Evolutionary conservation across 2,113 vertebrate genomes (phyloP).

Genomic region (Bos javanicus): DNA sequence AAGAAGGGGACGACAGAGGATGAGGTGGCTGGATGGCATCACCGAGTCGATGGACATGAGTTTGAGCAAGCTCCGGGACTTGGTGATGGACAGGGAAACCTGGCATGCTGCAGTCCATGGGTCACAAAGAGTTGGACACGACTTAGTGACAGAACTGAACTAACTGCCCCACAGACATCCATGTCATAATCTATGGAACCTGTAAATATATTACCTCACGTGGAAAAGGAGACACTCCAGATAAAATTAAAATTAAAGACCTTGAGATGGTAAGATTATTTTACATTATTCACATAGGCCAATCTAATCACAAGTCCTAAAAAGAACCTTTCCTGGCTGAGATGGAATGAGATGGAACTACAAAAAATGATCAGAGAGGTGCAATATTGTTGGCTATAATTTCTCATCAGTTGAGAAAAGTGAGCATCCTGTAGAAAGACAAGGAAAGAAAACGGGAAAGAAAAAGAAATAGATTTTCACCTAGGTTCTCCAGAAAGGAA

Average conservation of each 20-base stretch:
- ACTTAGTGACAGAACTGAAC: background rate
- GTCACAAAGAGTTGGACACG: background rate
- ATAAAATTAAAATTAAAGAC: background rate
- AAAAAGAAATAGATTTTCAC: background rate
- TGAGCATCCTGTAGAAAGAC: background rate
- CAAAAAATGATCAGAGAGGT: background rate
- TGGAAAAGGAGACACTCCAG: background rate
- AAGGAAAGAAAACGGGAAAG: background rate
- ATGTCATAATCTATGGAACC: background rate
- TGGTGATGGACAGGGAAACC: background rate
- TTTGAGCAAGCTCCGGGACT: background rate
- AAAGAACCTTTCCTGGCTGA: background rate
- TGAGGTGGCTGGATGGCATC: background rate
- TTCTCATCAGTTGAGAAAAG: background rate
- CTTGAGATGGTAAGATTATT: background rate
- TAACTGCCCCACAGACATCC: background rate
- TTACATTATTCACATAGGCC: background rate
- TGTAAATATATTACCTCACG: background rate
- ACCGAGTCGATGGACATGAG: background rate
- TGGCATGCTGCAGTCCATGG: background rate
- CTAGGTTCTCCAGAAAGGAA: background rate
- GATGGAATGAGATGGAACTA: background rate
- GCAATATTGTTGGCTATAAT: background rate
- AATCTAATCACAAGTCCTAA: background rate
- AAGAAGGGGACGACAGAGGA: background rate